Conservation (phyloP, 2,113 vertebrate genomes). For the Lipotes vexillifer region DNA sequence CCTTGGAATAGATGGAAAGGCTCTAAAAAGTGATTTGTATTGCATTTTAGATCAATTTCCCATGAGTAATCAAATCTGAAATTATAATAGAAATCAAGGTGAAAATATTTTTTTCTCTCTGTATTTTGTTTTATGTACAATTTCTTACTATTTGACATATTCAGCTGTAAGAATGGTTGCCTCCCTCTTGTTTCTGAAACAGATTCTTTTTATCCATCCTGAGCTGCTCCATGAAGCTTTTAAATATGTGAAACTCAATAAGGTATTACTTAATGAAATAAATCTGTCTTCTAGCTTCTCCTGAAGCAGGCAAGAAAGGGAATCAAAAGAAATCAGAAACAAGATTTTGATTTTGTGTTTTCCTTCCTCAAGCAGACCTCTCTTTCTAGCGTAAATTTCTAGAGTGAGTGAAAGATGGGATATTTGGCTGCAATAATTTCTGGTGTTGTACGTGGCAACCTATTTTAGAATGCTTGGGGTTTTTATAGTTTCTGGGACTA, state of each 20-base stretch:
- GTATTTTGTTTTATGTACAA: neutral
- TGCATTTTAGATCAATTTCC: neutral
- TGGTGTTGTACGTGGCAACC: constrained; percentile 74
- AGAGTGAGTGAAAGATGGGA: constrained; percentile 71
- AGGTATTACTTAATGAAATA: constrained; percentile 63
- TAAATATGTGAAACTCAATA: constrained; percentile 34
- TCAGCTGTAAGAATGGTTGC: neutral
- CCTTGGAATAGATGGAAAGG: neutral
- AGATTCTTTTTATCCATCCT: neutral
- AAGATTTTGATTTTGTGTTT: constrained; percentile 40
- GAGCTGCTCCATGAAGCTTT: neutral
- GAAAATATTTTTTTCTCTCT: constrained; percentile 18
- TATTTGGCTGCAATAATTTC: constrained; percentile 79
- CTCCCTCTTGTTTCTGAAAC: constrained; percentile 38
- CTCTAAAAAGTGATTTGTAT: neutral
- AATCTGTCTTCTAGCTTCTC: constrained; percentile 34
- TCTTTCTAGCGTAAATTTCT: constrained; percentile 62
- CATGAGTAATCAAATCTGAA: constrained; percentile 3
- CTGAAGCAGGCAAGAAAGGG: constrained; percentile 47
- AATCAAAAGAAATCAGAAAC: constrained; percentile 70
- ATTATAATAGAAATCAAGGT: constrained; percentile 24
- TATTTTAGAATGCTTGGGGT: constrained; percentile 76
- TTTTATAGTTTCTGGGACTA: constrained; percentile 78
- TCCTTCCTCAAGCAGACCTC: constrained; percentile 57
- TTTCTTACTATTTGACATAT: neutral